phyloP scores from a whole-genome alignment of 1,140 invertebrate species.

The Philotrypesis tridentata region DNA sequence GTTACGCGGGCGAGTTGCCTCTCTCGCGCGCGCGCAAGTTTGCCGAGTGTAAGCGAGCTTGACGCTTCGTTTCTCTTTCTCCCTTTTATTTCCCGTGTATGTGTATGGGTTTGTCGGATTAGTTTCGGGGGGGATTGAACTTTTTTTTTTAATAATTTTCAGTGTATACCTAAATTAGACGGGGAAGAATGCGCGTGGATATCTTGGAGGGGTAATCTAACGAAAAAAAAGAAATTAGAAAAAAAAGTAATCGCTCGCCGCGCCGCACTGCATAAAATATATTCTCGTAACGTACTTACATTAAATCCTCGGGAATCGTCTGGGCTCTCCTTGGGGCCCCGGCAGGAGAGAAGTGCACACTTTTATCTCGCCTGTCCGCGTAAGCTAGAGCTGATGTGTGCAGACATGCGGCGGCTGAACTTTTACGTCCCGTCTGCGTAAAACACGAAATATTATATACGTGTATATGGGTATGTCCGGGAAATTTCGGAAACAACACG shows the following conservation, averaged over 20 bases:
- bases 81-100: neutral
- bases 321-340: neutral
- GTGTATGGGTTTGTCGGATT: neutral
- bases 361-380: neutral
- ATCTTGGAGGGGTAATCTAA: constrained; percentile 1
- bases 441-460: constrained; percentile 35
- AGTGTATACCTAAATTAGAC: too few relatives aligned
- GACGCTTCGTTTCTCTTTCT: neutral
- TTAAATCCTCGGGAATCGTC: neutral
- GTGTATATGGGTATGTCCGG: too few relatives aligned
- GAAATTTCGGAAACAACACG: too few relatives aligned
- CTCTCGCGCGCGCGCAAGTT: neutral
- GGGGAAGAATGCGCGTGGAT: neutral
- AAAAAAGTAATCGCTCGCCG: too few relatives aligned
- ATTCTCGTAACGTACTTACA: neutral
- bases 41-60: neutral
- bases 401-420: constrained; percentile 20
- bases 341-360: neutral
- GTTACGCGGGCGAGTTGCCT: neutral
- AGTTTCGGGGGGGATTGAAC: neutral
- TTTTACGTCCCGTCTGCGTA: constrained; percentile 14
- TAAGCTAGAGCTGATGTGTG: neutral
- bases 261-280: neutral
- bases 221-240: too few relatives aligned
- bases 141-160: too few relatives aligned